Evolutionary conservation across 2,888 invertebrate genomes (phyloP), one percentile per base, ranked within the genome.

Genomic region (Blomia tropicalis): DNA sequence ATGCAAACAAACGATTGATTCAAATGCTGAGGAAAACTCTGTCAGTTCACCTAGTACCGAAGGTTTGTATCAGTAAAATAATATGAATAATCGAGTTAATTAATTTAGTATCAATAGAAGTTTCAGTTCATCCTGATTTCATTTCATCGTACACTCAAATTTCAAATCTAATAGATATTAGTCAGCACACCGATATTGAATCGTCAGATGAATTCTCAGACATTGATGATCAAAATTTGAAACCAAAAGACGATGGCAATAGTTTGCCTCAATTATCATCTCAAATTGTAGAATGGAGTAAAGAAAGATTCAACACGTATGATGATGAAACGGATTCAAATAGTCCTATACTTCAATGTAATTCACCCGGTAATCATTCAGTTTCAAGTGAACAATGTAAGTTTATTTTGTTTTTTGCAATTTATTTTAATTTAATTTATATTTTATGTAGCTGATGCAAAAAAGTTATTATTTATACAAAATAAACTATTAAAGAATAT

Each of bases 51-150:
- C 36, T 36, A 36, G 36, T 36, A 36, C 36, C 17, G 36, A 36
- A 36, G 36, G 36, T 36, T 11, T 36, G 17, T 36, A 36, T 11
- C 36, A 36, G 7, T 36, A 11, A 11, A 36, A 36, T 11, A 36
- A 36, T 36, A 7, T 11, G 7, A 36, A 36, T 11, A 11, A 36
- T 36, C 36, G 17, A 11, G 36, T 36, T 11, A 11, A 36, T 11
- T 36, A n/a, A n/a, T n/a, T n/a, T n/a, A n/a, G 36, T 36, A 11
- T 36, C 17, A 11, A 7, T 70, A 23, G 70, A 59, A 19, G 63
- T 63, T 19, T 47, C 47, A 23, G 22, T 25, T 11, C 22, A 22
- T 47, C 47, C 47, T 3, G 47, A 47, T 47, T 47, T 19, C 7
- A 47, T 47, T 4, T 47, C 47, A 23, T 47, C 47, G 19, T 47